These are phyloP conservation scores for Heliconius cydno DNA, from an alignment of 2,888 invertebrate species.

Conservation along the genomic window DNA sequence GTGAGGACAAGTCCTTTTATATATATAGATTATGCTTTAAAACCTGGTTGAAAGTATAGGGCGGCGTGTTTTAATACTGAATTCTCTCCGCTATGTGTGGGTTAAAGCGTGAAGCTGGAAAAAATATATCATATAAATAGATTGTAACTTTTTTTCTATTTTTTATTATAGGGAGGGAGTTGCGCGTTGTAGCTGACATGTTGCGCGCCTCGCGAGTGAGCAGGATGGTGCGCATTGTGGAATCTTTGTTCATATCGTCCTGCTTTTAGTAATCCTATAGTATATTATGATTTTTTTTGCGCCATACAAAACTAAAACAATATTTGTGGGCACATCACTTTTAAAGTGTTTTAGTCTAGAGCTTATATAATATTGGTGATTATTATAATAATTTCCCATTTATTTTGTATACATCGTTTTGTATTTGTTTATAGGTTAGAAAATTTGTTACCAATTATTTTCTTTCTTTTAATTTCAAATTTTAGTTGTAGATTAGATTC, in stretches of 20 bases:
- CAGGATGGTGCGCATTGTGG: slow-evolving; percentile 25
- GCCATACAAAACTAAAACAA: neutral
- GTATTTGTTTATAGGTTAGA: neutral
- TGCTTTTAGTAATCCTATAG: neutral
- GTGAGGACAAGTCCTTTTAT: no score
- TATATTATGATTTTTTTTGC: neutral
- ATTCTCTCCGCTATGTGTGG: neutral
- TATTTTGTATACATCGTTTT: neutral
- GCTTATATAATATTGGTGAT: neutral
- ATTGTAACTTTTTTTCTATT: neutral
- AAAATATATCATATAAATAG: neutral
- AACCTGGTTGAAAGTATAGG: no score
- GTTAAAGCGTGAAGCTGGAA: neutral
- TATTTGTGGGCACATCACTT: neutral
- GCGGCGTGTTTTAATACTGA: neutral
- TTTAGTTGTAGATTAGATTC: no score
- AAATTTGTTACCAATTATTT: neutral
- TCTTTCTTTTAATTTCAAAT: neutral
- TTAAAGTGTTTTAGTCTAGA: no score
- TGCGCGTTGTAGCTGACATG: slow-evolving; percentile 81
- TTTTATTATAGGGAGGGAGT: slow-evolving; percentile 74
- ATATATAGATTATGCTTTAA: no score
- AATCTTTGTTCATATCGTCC: neutral
- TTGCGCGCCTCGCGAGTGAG: slow-evolving; percentile 68
- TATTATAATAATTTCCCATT: no score